Percentiles rank a stretch among this genome's conserved stretches.
These are phyloP conservation scores for Pollachius pollachius DNA, from an alignment of 2,113 vertebrate species.

Conservation along the genomic window DNA sequence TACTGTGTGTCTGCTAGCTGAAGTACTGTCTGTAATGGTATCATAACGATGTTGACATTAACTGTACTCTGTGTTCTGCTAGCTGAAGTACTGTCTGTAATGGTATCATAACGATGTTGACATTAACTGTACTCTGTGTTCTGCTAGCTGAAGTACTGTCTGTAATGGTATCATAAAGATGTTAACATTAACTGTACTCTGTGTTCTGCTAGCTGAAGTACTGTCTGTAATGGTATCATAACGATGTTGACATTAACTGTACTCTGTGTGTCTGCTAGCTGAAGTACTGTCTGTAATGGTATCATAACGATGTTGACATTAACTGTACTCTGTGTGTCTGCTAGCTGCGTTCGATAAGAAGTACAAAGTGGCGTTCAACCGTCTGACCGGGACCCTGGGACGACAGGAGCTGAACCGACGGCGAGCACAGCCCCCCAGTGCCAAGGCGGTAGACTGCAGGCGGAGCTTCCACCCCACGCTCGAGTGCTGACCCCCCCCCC, in stretches of 20 bases:
- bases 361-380: slow-evolving; percentile 81
- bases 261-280: neutral
- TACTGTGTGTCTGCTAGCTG: too few relatives aligned
- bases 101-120: too few relatives aligned
- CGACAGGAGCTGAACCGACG: slow-evolving; percentile 79
- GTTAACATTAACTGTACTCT: neutral
- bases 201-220: neutral
- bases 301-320: neutral
- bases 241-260: neutral
- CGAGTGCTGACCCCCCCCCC: slow-evolving; percentile 74
- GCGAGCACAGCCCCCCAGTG: slow-evolving; percentile 79
- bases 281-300: slow-evolving; percentile 4
- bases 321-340: neutral
- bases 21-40: too few relatives aligned
- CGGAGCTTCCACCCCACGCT: slow-evolving; percentile 84
- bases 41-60: too few relatives aligned
- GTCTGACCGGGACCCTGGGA: slow-evolving; percentile 77
- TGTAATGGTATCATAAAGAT: neutral
- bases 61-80: too few relatives aligned
- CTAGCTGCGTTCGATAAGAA: slow-evolving; percentile 88
- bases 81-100: too few relatives aligned
- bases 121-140: too few relatives aligned
- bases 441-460: slow-evolving; percentile 87
- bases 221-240: neutral
- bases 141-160: too few relatives aligned